Percentiles rank a stretch among this genome's conserved stretches.
Evolutionary conservation across 1,140 invertebrate species (phyloP).

Genomic region (Ooceraea biroi): DNA sequence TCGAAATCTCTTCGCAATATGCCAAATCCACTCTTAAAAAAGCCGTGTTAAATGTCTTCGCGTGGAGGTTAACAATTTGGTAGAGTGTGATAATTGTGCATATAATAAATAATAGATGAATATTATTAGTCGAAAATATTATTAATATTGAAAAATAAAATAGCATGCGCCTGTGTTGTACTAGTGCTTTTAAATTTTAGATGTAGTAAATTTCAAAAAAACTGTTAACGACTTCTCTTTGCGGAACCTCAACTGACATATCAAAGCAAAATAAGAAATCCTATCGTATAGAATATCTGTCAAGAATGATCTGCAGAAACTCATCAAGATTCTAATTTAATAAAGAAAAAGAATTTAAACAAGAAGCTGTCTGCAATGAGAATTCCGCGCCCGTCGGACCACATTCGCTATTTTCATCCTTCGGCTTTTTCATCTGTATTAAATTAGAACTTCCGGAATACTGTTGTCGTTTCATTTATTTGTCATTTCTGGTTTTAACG

Average conservation of each 20-base stretch:
- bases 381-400: background rate
- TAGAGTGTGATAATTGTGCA: too few relatives aligned
- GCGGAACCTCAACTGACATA: background rate
- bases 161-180: too few relatives aligned
- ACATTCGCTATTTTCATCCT: constrained; percentile 32
- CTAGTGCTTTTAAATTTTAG: too few relatives aligned
- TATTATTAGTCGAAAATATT: too few relatives aligned
- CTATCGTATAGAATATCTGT: background rate
- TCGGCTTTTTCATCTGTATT: constrained; percentile 5
- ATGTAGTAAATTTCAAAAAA: too few relatives aligned
- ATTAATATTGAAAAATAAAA: too few relatives aligned
- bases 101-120: too few relatives aligned
- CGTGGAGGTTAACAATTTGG: too few relatives aligned
- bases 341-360: background rate
- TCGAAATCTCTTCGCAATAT: too few relatives aligned
- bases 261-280: background rate
- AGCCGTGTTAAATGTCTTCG: too few relatives aligned
- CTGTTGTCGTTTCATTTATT: constrained; percentile 23
- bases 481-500: constrained; percentile 18
- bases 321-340: background rate
- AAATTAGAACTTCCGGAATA: constrained; percentile 21
- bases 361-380: background rate
- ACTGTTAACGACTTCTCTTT: background rate
- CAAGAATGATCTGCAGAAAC: background rate
- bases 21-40: too few relatives aligned